Conservation (phyloP, 2,797 vertebrate species). For the Spinus pinus region DNA sequence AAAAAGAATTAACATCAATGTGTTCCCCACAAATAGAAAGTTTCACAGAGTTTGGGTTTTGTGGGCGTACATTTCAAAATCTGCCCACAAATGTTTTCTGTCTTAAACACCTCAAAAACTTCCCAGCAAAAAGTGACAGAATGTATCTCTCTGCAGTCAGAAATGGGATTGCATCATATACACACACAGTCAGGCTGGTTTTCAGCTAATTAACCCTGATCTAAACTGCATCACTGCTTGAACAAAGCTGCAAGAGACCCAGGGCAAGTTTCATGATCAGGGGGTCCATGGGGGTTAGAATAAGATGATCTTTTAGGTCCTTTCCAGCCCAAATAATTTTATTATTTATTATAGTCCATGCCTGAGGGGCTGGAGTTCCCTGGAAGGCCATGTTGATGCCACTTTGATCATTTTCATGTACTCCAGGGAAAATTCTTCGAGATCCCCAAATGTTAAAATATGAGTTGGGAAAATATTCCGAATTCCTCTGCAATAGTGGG, state of each 20-base stretch:
- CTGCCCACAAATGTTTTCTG: slow-evolving; percentile 21
- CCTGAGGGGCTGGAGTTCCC: background rate
- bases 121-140: background rate
- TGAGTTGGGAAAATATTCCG: background rate
- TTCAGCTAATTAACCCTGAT: background rate
- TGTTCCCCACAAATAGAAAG: background rate
- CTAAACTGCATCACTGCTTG: background rate
- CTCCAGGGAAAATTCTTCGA: background rate
- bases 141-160: background rate
- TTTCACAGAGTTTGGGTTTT: background rate
- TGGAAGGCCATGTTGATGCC: background rate
- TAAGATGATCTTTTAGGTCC: background rate
- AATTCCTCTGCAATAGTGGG: background rate
- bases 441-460: background rate
- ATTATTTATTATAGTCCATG: background rate
- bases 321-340: background rate
- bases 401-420: background rate
- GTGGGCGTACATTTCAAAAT: background rate
- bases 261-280: background rate
- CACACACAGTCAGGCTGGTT: background rate
- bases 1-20: background rate
- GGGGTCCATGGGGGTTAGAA: background rate
- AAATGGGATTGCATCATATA: background rate
- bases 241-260: background rate
- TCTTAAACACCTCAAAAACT: slow-evolving; percentile 24